phyloP scores from a whole-genome alignment of 2,888 invertebrate species.

The Nemotelus nigrinus region DNA sequence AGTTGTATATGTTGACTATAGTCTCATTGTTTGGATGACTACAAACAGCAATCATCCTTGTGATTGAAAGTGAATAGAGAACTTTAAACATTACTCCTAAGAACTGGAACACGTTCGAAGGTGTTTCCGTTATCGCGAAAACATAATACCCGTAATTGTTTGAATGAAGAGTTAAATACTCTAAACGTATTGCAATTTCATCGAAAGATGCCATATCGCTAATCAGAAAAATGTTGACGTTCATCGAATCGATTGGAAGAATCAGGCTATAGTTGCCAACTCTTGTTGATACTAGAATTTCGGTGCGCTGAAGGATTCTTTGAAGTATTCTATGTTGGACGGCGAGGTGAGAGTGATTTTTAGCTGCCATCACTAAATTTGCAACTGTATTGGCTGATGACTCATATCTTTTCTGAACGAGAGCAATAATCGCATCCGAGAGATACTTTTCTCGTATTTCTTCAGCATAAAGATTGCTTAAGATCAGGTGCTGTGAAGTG shows the following conservation, averaged over 20 bases:
- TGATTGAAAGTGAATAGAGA: not conserved
- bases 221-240: not conserved
- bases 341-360: not conserved
- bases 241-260: not conserved
- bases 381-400: not conserved
- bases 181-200: no score
- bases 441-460: not conserved
- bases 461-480: no score
- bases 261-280: not conserved
- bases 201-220: not conserved
- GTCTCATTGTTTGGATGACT: not conserved
- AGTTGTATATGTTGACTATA: not conserved
- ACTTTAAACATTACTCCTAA: not conserved
- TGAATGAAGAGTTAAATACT: no score
- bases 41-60: not conserved
- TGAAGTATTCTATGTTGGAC: not conserved
- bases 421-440: not conserved
- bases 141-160: slow-evolving; percentile 9
- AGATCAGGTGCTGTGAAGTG: no score
- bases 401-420: not conserved
- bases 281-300: not conserved
- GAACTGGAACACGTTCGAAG: not conserved
- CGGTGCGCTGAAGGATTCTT: not conserved
- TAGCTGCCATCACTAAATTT: not conserved
- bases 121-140: slow-evolving; percentile 9